Percentiles rank a stretch among this genome's conserved stretches.
phyloP scores from a whole-genome alignment of 2,797 vertebrate genomes.

The Chaetodon trifasciatus region DNA sequence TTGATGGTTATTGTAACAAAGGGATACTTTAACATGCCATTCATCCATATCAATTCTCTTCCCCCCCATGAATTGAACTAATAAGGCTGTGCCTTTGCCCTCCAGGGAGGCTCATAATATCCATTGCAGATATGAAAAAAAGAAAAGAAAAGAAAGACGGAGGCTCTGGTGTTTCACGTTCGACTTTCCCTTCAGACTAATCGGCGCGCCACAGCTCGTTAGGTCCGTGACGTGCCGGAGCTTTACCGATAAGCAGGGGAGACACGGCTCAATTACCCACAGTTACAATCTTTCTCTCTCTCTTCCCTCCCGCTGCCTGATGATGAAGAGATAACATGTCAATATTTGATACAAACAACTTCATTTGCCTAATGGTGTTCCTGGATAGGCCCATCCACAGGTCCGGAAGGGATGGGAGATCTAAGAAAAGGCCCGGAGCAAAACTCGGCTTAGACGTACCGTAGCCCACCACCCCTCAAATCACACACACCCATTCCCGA shows the following conservation, averaged over 20 bases:
- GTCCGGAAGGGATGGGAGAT: conserved; percentile 77
- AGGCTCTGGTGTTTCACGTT: conserved; percentile 83
- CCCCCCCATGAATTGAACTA: conserved; percentile 85
- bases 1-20: conserved; percentile 86
- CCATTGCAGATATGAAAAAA: conserved; percentile 81
- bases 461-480: conserved; percentile 48
- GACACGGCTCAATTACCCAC: conserved; percentile 86
- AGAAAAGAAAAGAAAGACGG: conserved; percentile 71
- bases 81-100: conserved; percentile 85
- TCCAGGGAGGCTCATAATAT: conserved; percentile 85
- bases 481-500: conserved; percentile 32
- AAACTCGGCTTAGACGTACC: conserved; percentile 56
- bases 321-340: conserved; percentile 85
- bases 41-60: conserved; percentile 82
- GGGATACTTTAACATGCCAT: conserved; percentile 82
- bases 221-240: conserved; percentile 84
- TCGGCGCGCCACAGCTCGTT: conserved; percentile 86
- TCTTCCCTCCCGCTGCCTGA: conserved; percentile 72
- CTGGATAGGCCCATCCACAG: conserved; percentile 79
- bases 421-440: conserved; percentile 79
- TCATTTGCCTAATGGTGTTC: conserved; percentile 84
- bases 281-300: conserved; percentile 83
- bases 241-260: conserved; percentile 85
- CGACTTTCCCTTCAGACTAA: conserved; percentile 85
- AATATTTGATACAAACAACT: conserved; percentile 87